These are phyloP conservation scores for Drosophila ercepeae DNA, from an alignment of 1,140 invertebrate genomes.

Conservation along the genomic window DNA sequence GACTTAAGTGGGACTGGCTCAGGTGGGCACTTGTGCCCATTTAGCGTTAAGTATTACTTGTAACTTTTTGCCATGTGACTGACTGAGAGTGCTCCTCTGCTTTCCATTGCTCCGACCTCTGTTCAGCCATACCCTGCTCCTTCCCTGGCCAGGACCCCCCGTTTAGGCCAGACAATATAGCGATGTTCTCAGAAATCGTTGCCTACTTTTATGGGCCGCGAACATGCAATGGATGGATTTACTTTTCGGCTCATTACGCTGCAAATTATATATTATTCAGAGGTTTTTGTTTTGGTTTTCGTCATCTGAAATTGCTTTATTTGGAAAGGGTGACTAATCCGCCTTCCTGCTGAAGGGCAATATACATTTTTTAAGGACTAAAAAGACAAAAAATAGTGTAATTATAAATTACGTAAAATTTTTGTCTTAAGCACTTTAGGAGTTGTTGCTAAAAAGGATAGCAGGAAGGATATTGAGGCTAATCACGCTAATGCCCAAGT, in stretches of 20 bases:
- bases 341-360: neutral
- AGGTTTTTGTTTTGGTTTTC: conserved; percentile 16
- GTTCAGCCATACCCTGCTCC: neutral
- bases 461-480: conserved; percentile 68
- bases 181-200: conserved; percentile 63
- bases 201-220: conserved; percentile 66
- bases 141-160: neutral
- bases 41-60: conserved; percentile 77
- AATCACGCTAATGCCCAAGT: conserved; percentile 76
- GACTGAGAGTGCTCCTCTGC: conserved; percentile 50
- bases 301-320: conserved; percentile 44
- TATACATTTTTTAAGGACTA: neutral
- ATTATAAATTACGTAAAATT: too few relatives aligned
- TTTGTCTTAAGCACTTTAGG: too few relatives aligned
- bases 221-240: conserved; percentile 62
- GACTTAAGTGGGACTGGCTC: conserved; percentile 34
- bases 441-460: too few relatives aligned
- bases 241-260: conserved; percentile 53
- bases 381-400: neutral
- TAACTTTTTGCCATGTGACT: conserved; percentile 78
- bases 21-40: conserved; percentile 70
- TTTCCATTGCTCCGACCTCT: neutral
- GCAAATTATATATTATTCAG: conserved; percentile 71
- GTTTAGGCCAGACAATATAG: conserved; percentile 55
- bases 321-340: conserved; percentile 36